These are phyloP conservation scores for Macaria notata DNA, from an alignment of 2,888 invertebrate genomes.

Conservation along the genomic window DNA sequence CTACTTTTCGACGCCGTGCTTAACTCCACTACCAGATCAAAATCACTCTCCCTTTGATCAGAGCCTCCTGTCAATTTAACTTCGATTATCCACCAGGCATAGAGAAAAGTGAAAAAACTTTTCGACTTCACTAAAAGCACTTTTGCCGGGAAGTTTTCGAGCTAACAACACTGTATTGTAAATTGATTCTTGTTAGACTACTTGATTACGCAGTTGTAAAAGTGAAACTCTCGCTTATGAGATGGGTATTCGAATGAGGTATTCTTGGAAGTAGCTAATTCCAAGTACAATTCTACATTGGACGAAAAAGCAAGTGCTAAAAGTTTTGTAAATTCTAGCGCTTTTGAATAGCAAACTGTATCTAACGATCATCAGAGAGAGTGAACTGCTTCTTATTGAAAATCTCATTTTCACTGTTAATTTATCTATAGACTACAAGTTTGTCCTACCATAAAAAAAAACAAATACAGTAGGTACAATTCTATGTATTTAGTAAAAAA, in stretches of 20 bases:
- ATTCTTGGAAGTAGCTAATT: no score
- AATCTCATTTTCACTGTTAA: no score
- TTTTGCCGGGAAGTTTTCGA: conserved; percentile 22
- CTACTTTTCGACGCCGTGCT: not conserved
- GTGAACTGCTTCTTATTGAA: no score
- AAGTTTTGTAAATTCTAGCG: no score
- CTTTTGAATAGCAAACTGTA: no score
- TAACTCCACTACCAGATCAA: conserved; percentile 14
- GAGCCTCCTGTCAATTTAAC: conserved; percentile 53
- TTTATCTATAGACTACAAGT: no score
- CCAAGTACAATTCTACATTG: no score
- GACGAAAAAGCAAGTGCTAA: no score
- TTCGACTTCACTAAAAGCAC: conserved; percentile 17
- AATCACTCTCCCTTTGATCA: conserved; percentile 20
- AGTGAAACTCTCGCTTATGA: conserved; percentile 7
- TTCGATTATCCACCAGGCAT: conserved; percentile 55
- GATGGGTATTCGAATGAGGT: not conserved
- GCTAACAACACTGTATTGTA: conserved; percentile 23
- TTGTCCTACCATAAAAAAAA: no score
- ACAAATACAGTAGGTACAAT: no score
- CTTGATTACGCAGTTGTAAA: conserved; percentile 21
- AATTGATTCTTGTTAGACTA: conserved; percentile 24
- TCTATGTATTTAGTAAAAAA: no score
- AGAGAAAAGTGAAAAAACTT: conserved; percentile 45
- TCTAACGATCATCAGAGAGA: no score